Evolutionary conservation across 2,113 vertebrate genomes (phyloP), one percentile per base, ranked within the genome.

Genomic region (Morone saxatilis): DNA sequence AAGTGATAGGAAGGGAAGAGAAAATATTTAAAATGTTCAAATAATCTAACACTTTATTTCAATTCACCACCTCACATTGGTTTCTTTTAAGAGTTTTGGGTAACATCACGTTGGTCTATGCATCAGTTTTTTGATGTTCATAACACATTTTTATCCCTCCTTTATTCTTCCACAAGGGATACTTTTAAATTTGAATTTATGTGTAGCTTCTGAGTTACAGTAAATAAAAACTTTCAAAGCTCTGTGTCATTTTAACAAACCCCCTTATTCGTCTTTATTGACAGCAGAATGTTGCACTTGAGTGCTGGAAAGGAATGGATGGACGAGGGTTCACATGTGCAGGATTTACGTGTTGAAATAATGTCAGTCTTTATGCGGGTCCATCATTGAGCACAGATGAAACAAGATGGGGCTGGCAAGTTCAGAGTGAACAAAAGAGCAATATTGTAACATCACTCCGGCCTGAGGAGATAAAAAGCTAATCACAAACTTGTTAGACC

Each of bases 401-500:
- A 80, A 71, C 2, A 10, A 57, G 56, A 66, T 48, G 41, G 20
- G 25, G 47, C 50, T 7, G 60, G 61, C 54, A 43, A 14, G 25
- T 43, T 66, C 17, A 67, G 51, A 38, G 20, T 7, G 62, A 81
- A 71, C 25, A 76, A 77, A 86, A 73, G 67, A 57, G 53, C 47
- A 76, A 62, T 25, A 57, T 13, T 38, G 45, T 22, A 62, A 43
- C 61, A 71, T 66, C 61, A 65, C 41, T 72, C 45, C 31, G 80
- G 50, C 76, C 25, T 5, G 40, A 41, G 48, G 77, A 76, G 22
- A 75, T 38, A 78, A 62, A 77, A 76, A 79, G 40, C 56, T 79
- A 76, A 82, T 91, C 77, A 66, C 62, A 67, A 50, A 60, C 63
- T 74, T 60, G 76, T 83, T 71, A 62, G 62, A 38, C 20, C n/a